Base-by-base conservation (phyloP, 2,797 vertebrate species). In the Neostethus bicornis region DNA sequence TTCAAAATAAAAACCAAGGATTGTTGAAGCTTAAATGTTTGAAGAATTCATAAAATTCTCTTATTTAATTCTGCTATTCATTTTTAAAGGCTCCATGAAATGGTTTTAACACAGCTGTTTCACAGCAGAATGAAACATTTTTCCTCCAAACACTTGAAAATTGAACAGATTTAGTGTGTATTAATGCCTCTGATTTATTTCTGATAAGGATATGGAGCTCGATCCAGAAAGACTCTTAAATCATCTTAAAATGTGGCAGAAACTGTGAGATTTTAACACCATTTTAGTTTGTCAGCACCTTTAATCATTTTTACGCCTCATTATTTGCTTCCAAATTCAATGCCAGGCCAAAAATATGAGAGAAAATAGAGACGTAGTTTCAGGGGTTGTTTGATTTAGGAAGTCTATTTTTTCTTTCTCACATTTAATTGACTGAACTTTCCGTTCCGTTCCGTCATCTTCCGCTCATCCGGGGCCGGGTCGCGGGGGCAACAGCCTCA, bases 121-220 rank as follows among this genome's bases (percentile, higher is more conserved):
- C 25, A 26, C 25, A 7, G 8, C 8, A 7, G 26, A 26, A 26
- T 26, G 25, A 8, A 26, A 2, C 2, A 29, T 12, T 10, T 12
- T 10, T 29, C 5, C 28, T 11, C 1, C 10, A 12, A 11, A 29
- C 11, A n/a, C n/a, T n/a, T n/a, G n/a, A n/a, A n/a, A n/a, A n/a
- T n/a, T n/a, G n/a, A n/a, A n/a, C n/a, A n/a, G n/a, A n/a, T n/a
- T 63, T 35, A 80, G 44, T 54, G 48, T 60, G 37, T 28, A 47
- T 51, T 8, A 37, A 34, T 37, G 32, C 5, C 19, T 9, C 19
- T 34, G 24, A 41, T 68, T 72, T 50, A 14, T 25, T 51, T 66
- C 16, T 64, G 41, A 51, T 29, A 49, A 57, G 28, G 59, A 20
- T 37, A 54, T 65, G 51, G 42, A 51, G 68, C 39, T 41, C 58